Evolutionary conservation across 2,888 invertebrate species (phyloP), one percentile per base, ranked within the genome.

Genomic region (Pristionchus japonicus): DNA sequence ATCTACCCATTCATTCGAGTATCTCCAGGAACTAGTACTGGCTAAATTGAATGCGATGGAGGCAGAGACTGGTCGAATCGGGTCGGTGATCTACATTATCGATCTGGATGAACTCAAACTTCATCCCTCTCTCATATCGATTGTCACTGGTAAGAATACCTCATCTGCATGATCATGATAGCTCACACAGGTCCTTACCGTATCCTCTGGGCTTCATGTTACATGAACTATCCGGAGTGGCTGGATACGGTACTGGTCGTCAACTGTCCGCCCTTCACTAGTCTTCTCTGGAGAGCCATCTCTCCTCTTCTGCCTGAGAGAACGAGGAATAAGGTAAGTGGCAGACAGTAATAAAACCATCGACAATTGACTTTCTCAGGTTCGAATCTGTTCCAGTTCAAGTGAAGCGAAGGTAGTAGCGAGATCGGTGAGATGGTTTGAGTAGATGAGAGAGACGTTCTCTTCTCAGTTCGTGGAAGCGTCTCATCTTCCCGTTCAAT

Each of bases 211-310:
- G 92, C 91, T 20, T 90, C 90, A 1, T 92, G 92, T 9, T 92
- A 92, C 88, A 91, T 91, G 2, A 92, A 92, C 52, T 93, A 92
- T 86, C 93, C 93, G 6, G 93, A 93, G 88, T 92, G 92, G 92
- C 91, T 93, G 82, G 89, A 89, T 67, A 89, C 90, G n/a, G 87
- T 91, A 80, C 88, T 91, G n/a, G 88, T 92, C 7, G 90, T 93
- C 70, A 93, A 93, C 88, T 91, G 91, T 4, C 92, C 93, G 15
- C 90, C 90, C 34, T 93, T 92, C 86, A 92, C 92, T 89, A 88
- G 91, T 13, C 83, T 93, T 13, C 23, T 93, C 23, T 93, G 93
- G 93, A 92, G 92, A 88, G 91, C 92, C 0, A 89, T 93, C 52
- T 90, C 89, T 1, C 92, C 93, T 27, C 89, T 93, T 70, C 88